A percentile compares a stretch with the other conserved stretches of the same genome.
phyloP scores from a whole-genome alignment of 1,140 invertebrate species.

The Drosophila ananassae region DNA sequence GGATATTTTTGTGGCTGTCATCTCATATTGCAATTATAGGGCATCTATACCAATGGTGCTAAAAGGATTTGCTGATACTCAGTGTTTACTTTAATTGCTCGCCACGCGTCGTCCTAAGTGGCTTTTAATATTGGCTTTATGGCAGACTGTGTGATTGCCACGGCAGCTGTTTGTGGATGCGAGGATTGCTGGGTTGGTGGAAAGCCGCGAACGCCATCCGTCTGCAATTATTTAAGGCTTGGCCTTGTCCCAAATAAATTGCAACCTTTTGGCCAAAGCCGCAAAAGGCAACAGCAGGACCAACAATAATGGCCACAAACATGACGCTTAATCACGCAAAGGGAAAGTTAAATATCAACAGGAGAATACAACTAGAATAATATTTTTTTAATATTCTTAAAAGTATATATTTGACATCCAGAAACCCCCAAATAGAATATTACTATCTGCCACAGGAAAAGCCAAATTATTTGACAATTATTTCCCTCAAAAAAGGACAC shows the following conservation, averaged over 20 bases:
- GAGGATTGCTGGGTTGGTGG: slow-evolving; percentile 8
- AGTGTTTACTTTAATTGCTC: slow-evolving; percentile 73
- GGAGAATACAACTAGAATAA: not conserved
- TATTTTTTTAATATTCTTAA: not conserved
- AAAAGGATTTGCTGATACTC: slow-evolving; percentile 72
- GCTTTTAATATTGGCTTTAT: slow-evolving; percentile 62
- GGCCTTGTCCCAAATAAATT: slow-evolving; percentile 42
- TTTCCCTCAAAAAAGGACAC: slow-evolving; percentile 23
- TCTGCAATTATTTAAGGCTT: slow-evolving; percentile 58
- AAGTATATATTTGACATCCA: not conserved
- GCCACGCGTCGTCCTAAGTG: slow-evolving; percentile 70
- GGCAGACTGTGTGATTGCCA: slow-evolving; percentile 44
- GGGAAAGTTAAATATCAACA: slow-evolving; percentile 3
- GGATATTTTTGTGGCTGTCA: slow-evolving; percentile 47
- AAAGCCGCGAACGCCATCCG: slow-evolving; percentile 39
- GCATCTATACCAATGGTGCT: slow-evolving; percentile 29
- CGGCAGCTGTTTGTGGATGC: slow-evolving; percentile 28
- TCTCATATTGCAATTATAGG: slow-evolving; percentile 47
- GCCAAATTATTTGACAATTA: slow-evolving; percentile 41
- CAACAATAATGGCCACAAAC: slow-evolving; percentile 24
- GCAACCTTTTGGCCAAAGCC: slow-evolving; percentile 46
- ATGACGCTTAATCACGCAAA: slow-evolving; percentile 67
- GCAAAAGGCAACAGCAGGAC: slow-evolving; percentile 40
- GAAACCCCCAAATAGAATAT: not conserved
- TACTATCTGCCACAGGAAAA: not conserved